A percentile compares a stretch with the other conserved stretches of the same genome.
Conservation (phyloP, 2,113 vertebrate genomes). For the Bos indicus region DNA sequence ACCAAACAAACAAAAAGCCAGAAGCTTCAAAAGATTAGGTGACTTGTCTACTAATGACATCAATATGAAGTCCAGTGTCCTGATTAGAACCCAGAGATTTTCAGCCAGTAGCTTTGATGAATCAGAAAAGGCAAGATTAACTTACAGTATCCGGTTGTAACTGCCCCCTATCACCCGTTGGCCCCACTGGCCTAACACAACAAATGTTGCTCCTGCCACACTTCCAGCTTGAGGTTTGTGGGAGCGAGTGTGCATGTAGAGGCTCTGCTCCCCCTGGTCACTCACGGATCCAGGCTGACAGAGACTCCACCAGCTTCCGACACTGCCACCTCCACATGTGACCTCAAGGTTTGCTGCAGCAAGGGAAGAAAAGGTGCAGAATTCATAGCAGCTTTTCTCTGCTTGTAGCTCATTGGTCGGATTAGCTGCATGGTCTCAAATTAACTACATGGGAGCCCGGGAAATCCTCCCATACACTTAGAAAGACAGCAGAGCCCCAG, state of each 20-base stretch:
- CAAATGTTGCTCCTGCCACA: neutral
- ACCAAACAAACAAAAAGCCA: neutral
- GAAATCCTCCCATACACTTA: neutral
- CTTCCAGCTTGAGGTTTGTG: neutral
- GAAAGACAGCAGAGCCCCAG: neutral
- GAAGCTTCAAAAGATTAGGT: neutral
- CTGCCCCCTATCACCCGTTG: neutral
- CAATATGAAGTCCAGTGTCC: neutral
- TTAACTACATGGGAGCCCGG: neutral
- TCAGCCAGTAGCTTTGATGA: neutral
- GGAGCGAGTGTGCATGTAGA: neutral
- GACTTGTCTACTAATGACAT: neutral
- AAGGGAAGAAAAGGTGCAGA: neutral
- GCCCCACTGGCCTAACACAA: neutral
- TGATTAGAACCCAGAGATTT: neutral
- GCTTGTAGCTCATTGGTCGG: neutral
- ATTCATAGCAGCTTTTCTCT: neutral
- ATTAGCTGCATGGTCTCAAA: neutral
- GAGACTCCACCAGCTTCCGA: neutral
- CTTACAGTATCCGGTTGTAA: neutral
- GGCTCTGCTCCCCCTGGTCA: neutral
- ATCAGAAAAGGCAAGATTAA: neutral
- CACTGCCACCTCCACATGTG: neutral
- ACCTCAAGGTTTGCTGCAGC: neutral
- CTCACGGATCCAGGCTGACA: neutral